A percentile compares a stretch with the other conserved stretches of the same genome.
Conservation (phyloP, 1,140 invertebrate species). For the Pemphigus obesinymphae region DNA sequence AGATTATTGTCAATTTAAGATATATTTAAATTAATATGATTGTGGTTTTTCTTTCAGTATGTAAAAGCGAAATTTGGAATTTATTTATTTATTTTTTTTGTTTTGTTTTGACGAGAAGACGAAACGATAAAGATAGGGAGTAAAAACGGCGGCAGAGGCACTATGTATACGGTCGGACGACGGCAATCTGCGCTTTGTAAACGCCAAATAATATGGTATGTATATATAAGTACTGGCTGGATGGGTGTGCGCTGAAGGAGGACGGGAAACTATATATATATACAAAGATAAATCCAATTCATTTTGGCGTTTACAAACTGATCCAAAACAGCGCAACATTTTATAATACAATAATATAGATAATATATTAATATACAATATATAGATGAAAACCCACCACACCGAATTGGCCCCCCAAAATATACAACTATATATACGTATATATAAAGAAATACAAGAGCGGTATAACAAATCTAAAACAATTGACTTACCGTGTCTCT, state of each 20-base stretch:
- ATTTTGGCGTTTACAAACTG: constrained; percentile 19
- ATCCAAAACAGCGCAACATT: neutral
- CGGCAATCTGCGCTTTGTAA: neutral
- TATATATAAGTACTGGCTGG: neutral
- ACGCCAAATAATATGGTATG: neutral
- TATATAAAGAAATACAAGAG: neutral
- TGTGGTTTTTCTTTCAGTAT: no score
- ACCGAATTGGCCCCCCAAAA: neutral
- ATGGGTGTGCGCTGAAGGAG: neutral
- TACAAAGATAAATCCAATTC: neutral
- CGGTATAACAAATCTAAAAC: constrained; percentile 16
- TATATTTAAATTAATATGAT: no score
- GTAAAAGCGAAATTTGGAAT: no score
- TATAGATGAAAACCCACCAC: neutral
- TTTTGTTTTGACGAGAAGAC: no score
- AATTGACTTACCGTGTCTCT: neutral
- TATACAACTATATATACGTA: neutral
- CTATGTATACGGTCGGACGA: neutral
- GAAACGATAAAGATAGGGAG: no score
- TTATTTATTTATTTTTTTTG: no score
- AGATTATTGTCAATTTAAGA: no score
- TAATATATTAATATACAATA: neutral
- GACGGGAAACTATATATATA: no score
- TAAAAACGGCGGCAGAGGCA: no score
- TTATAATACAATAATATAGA: neutral